These are phyloP conservation scores for Gila robusta DNA, from an alignment of 2,797 vertebrate species.

Conservation along the genomic window DNA sequence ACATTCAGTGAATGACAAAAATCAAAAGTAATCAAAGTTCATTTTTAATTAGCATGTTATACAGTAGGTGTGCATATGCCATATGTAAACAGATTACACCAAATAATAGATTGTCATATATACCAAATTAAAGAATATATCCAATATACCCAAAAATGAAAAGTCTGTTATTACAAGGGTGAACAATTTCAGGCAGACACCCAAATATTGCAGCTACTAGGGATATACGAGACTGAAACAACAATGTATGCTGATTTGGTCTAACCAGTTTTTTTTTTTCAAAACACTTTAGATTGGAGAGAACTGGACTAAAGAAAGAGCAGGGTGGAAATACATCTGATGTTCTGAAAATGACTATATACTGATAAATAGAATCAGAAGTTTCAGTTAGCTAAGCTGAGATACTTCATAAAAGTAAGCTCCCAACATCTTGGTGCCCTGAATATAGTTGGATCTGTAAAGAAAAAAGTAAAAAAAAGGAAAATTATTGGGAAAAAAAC, in stretches of 20 bases:
- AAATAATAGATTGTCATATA: neutral
- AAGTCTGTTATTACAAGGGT: neutral
- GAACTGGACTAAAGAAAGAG: neutral
- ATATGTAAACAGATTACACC: slow-evolving; percentile 4
- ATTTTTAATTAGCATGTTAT: slow-evolving; percentile 12
- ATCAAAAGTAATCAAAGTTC: neutral
- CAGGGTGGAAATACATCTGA: neutral
- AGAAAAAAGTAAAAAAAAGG: slow-evolving; percentile 33
- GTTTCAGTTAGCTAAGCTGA: slow-evolving; percentile 77
- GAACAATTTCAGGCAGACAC: neutral
- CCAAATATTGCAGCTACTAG: neutral
- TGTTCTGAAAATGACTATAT: neutral
- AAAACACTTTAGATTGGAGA: too few species aligned
- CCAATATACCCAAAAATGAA: neutral
- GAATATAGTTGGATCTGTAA: slow-evolving; percentile 90
- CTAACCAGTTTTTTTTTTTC: neutral
- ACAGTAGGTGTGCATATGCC: neutral
- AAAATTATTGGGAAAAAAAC: neutral
- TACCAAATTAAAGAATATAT: too few species aligned
- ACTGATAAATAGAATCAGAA: neutral
- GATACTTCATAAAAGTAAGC: slow-evolving; percentile 96
- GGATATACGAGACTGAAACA: neutral
- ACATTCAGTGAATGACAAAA: neutral
- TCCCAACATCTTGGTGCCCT: slow-evolving; percentile 92
- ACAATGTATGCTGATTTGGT: neutral